These are phyloP conservation scores for Andrena marginata DNA, from an alignment of 2,888 invertebrate genomes.

Conservation along the genomic window DNA sequence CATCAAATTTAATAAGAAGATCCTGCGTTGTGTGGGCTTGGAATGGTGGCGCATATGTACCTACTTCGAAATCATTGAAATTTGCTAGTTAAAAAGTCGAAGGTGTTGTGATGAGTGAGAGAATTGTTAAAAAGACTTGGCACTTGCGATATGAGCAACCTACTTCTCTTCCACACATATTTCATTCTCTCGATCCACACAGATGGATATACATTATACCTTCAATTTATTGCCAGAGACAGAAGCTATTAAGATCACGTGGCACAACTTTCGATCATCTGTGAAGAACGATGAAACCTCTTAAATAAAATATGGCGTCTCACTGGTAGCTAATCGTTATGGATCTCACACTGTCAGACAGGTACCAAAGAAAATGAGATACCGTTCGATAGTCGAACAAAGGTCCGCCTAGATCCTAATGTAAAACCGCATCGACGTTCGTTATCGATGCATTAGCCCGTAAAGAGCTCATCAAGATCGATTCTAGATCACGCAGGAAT, in stretches of 20 bases:
- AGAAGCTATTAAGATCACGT: conserved; percentile 1
- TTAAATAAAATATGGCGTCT: background rate
- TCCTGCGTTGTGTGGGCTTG: too few relatives aligned
- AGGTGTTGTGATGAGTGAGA: too few relatives aligned
- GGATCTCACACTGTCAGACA: background rate
- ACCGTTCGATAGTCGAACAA: background rate
- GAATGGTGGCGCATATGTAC: too few relatives aligned
- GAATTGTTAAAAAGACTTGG: too few relatives aligned
- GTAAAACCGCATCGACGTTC: conserved; percentile 36
- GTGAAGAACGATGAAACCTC: background rate
- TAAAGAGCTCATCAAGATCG: conserved; percentile 60
- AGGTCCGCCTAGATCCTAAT: conserved; percentile 12
- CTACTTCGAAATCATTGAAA: too few relatives aligned
- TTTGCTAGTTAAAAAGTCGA: too few relatives aligned
- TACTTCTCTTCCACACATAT: too few relatives aligned
- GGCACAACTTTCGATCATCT: background rate
- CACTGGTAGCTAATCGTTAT: background rate
- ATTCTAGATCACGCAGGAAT: conserved; percentile 63
- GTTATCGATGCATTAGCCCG: conserved; percentile 50
- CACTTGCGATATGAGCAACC: too few relatives aligned
- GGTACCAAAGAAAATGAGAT: conserved; percentile 1
- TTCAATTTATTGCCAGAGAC: too few relatives aligned
- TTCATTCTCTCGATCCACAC: too few relatives aligned
- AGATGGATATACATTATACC: too few relatives aligned
- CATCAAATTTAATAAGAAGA: too few relatives aligned